Conservation (phyloP, 2,113 vertebrate genomes). For the Collichthys lucidus region DNA sequence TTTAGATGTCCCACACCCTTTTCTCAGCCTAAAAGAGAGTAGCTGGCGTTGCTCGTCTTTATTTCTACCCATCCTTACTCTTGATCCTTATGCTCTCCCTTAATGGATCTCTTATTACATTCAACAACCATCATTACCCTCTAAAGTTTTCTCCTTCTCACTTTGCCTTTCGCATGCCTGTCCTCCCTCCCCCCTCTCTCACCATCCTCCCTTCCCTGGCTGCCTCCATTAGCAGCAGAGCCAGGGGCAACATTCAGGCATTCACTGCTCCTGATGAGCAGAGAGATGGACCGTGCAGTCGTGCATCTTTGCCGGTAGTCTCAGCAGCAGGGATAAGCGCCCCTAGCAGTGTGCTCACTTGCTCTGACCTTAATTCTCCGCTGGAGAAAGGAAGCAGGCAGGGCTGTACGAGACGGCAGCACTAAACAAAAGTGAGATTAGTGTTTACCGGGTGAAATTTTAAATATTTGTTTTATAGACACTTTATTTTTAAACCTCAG, state of each 20-base stretch:
- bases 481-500: conserved; percentile 38
- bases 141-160: background rate
- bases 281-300: conserved; percentile 61
- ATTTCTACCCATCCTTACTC: background rate
- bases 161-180: conserved; percentile 1
- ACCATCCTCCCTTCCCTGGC: background rate
- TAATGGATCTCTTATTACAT: background rate
- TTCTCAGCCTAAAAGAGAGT: background rate
- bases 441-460: conserved; percentile 44
- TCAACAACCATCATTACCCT: conserved; percentile 2
- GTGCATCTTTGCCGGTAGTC: conserved; percentile 62
- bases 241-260: conserved; percentile 41
- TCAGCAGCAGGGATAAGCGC: conserved; percentile 62
- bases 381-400: conserved; percentile 50
- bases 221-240: conserved; percentile 59
- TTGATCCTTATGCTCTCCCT: background rate
- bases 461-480: conserved; percentile 42
- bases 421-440: conserved; percentile 64
- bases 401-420: conserved; percentile 34
- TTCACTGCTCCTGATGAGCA: conserved; percentile 47
- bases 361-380: conserved; percentile 79
- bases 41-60: background rate
- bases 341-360: conserved; percentile 49
- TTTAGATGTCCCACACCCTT: background rate
- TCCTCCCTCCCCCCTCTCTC: background rate